These are phyloP conservation scores for Eurystomus gularis DNA, from an alignment of 2,113 vertebrate species.

Conservation along the genomic window DNA sequence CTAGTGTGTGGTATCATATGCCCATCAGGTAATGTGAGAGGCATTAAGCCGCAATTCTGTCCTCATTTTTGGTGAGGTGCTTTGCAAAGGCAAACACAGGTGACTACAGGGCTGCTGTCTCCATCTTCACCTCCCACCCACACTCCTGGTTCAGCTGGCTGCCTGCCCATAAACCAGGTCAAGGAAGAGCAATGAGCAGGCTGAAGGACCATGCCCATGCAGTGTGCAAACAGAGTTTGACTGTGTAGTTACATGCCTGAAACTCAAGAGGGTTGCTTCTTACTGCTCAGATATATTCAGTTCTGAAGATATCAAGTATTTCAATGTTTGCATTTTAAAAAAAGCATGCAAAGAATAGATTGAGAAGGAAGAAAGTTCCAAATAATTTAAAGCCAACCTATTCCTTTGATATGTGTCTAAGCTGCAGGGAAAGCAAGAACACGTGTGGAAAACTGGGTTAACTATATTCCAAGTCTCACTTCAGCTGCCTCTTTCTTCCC, in stretches of 20 bases:
- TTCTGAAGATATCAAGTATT: not conserved
- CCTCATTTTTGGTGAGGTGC: not conserved
- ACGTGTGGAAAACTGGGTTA: not conserved
- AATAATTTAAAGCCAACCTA: not conserved
- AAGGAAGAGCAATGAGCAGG: not conserved
- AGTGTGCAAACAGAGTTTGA: not conserved
- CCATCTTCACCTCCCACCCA: not conserved
- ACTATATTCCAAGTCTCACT: constrained; percentile 21
- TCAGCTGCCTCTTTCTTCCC: not conserved
- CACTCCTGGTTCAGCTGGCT: not conserved
- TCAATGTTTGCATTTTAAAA: not conserved
- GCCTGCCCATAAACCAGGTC: not conserved
- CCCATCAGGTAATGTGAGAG: not conserved
- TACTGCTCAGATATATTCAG: not conserved
- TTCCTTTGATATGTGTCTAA: not conserved
- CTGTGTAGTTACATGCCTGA: not conserved
- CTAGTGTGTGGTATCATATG: not conserved
- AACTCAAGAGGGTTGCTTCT: not conserved
- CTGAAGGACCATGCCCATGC: accelerated
- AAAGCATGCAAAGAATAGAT: not conserved
- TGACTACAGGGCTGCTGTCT: accelerated
- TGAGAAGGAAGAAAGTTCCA: not conserved
- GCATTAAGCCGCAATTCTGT: not conserved
- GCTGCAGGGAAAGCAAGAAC: not conserved
- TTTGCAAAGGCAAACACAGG: not conserved